Evolutionary conservation across 2,888 invertebrate genomes (phyloP).

Genomic region (Alviniconcha strummeri): DNA sequence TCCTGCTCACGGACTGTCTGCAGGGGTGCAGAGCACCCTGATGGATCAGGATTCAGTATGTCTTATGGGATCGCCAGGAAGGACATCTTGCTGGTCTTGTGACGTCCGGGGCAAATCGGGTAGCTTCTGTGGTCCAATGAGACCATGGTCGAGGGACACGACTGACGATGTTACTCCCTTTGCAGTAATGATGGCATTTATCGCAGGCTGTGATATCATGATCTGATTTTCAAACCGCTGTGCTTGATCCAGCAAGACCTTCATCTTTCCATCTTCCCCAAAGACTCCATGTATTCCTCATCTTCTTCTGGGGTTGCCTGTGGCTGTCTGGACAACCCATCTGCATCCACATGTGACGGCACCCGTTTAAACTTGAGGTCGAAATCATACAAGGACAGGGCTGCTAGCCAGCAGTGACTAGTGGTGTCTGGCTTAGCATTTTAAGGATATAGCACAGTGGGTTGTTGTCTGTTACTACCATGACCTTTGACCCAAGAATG

Average conservation of each 20-base stretch:
- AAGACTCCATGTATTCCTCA: background rate
- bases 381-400: conserved; percentile 3
- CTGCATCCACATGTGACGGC: background rate
- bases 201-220: no score
- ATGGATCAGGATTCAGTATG: no score
- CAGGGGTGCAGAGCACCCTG: background rate
- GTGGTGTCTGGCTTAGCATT: conserved; percentile 15
- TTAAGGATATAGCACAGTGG: conserved; percentile 19
- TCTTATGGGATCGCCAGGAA: no score
- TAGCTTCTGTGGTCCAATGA: background rate
- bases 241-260: background rate
- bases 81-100: no score
- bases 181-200: no score
- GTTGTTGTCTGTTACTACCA: conserved; percentile 24
- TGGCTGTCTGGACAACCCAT: background rate
- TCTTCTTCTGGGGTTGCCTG: background rate
- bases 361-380: background rate
- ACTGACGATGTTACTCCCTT: background rate
- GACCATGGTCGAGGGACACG: background rate
- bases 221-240: background rate
- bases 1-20: background rate
- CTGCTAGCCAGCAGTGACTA: background rate
- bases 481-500: no score
- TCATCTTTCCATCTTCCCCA: background rate
- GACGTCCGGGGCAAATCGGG: background rate